Evolutionary conservation across 2,797 vertebrate genomes (phyloP).

Genomic region (Xiphorhynchus erythropygius): DNA sequence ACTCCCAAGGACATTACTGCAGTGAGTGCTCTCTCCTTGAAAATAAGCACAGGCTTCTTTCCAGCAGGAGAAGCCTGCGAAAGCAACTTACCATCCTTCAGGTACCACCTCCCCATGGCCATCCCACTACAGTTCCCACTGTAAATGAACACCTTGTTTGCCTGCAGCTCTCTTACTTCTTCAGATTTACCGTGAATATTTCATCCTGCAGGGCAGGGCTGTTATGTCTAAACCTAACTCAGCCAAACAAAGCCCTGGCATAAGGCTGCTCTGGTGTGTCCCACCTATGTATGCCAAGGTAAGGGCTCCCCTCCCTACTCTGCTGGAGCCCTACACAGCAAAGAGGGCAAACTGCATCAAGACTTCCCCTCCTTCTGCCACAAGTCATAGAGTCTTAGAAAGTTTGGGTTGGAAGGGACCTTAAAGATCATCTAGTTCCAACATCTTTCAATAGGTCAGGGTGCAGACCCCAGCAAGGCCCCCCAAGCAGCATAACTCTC

Average conservation of each 20-base stretch:
- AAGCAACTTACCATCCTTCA: background rate
- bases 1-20: background rate
- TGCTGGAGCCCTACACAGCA: background rate
- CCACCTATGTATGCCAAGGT: background rate
- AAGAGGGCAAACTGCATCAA: background rate
- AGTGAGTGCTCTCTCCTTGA: background rate
- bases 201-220: background rate
- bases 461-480: background rate
- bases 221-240: background rate
- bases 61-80: background rate
- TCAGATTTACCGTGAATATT: background rate
- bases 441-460: background rate
- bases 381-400: accelerated
- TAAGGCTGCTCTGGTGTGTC: background rate
- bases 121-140: background rate
- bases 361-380: background rate
- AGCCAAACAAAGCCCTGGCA: background rate
- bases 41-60: background rate
- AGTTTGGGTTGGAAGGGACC: background rate
- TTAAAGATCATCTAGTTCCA: background rate
- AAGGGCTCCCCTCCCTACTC: background rate
- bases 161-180: background rate
- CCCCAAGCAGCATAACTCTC: background rate
- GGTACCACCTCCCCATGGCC: background rate
- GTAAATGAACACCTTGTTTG: background rate